Evolutionary conservation across 2,113 vertebrate genomes (phyloP).

Genomic region (Bolborhynchus lineola): DNA sequence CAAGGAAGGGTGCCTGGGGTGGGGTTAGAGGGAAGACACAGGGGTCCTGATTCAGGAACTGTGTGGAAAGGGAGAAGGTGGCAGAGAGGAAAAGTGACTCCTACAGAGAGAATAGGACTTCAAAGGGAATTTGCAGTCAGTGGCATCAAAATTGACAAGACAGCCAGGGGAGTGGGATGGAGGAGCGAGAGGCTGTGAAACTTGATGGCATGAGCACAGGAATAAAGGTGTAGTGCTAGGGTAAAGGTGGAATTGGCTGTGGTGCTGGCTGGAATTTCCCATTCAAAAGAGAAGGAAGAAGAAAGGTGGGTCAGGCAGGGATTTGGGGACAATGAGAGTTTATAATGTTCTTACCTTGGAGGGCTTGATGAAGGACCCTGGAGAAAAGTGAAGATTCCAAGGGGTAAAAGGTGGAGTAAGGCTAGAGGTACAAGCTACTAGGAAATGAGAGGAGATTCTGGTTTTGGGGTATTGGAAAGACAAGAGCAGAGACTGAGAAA

Average conservation of each 20-base stretch:
- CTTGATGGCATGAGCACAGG: not conserved
- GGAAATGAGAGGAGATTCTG: not conserved
- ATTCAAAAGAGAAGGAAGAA: not conserved
- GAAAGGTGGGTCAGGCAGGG: not conserved
- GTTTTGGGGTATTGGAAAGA: not conserved
- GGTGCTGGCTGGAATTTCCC: not conserved
- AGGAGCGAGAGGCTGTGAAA: not conserved
- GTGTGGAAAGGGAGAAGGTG: not conserved
- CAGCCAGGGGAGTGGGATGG: not conserved
- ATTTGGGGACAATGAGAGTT: not conserved
- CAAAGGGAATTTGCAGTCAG: not conserved
- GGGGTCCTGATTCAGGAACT: not conserved
- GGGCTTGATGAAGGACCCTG: not conserved
- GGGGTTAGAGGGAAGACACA: not conserved
- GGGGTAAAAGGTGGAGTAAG: not conserved
- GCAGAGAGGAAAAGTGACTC: not conserved
- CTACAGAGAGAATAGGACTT: not conserved
- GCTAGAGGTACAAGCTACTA: not conserved
- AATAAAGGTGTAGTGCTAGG: not conserved
- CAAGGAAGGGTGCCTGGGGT: not conserved
- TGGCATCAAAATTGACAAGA: not conserved
- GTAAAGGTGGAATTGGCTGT: not conserved
- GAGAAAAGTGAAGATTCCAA: not conserved
- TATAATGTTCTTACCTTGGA: not conserved
- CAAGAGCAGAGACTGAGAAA: not conserved